Evolutionary conservation across 2,888 invertebrate species (phyloP), one percentile per base, ranked within the genome.

Genomic region (Antheraea yamamai): DNA sequence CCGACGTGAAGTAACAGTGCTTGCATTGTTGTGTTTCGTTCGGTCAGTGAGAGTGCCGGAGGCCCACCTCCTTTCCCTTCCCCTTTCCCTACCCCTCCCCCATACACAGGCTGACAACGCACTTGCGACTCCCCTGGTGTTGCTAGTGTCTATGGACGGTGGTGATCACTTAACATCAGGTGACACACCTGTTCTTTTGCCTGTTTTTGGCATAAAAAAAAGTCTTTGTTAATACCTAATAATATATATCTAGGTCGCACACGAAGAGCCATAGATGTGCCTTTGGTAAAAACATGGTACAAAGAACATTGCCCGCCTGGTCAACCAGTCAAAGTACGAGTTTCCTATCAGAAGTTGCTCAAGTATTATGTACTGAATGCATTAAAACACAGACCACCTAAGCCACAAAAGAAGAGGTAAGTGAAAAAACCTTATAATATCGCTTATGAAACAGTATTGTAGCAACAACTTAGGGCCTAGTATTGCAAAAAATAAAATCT

Each of bases 361-460:
- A 99, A 99, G 90, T 99, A 99, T 90, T 99, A 98, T 88, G 99
- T 99, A 1, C 95, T 99, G 66, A 99, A 99, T 92, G 98, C 99
- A 0, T 93, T 99, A 75, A 99, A 99, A 89, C 99, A 99, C 90
- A 96, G 99, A 78, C 98, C 98, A 71, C 99, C 99, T 0, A 99
- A 99, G 90, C 98, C 99, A 16, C 99, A 99, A 91, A 99, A 99
- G 94, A 99, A 99, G 88, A 96, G 99, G 96, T 96, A 79, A 83
- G 83, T 70, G 30, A 66, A 4, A 6, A 6, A 30, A 4, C 18
- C n/a, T 55, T 20, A 20, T 7, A 55, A 55, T 20, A 55, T 55
- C 55, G 4, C 18, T 16, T 55, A 18, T 55, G 12, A 55, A 14
- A 55, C 52, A 55, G 18, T 55, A 55, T 55, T 55, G 4, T 55